Base-by-base conservation (phyloP, 64 coral and sea anemone genomes). In the Actinia equina region DNA sequence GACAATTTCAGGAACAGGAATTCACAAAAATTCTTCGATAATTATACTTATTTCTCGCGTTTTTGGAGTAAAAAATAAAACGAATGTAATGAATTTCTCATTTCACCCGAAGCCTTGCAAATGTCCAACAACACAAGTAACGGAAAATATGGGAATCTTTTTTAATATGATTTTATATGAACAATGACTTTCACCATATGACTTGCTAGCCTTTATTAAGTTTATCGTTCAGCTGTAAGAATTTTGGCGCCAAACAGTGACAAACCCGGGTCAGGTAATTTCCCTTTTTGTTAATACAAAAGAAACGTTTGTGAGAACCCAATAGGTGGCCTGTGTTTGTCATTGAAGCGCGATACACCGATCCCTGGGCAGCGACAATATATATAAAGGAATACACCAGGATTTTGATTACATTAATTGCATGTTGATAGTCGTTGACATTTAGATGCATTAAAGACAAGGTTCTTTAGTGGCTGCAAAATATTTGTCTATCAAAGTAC, bases 191-290 rank as follows among this genome's bases (percentile, higher is more conserved):
- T 65, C 62, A 8, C 62, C 19, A 23, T 65, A 65, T 65, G 62
- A 65, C 62, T 65, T 65, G 22, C 62, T 23, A 65, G 20, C 62
- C 62, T 65, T 65, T 65, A 65, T 65, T 65, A 65, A 65, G 62
- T 65, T 65, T 65, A 65, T 20, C 19, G 62, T 23, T 65, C 62
- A 65, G 10, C 62, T 65, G 62, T 22, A 65, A 65, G 62, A 65
- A 65, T 65, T 65, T 65, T 65, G 62, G 62, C 62, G 62, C 62
- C 62, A 65, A 65, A 65, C 62, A 65, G 62, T 65, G 62, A 65
- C 62, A 65, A 10, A 20, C 62, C 19, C 19, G 4, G 19, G 19
- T 65, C 62, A 65, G 62, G 62, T 65, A 65, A 65, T 65, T 65
- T 65, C 20, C 60, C 60, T 23, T 18, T 65, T 65, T 22, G 19